Conservation (phyloP, 2,888 invertebrate genomes). For the Altica lythri region DNA sequence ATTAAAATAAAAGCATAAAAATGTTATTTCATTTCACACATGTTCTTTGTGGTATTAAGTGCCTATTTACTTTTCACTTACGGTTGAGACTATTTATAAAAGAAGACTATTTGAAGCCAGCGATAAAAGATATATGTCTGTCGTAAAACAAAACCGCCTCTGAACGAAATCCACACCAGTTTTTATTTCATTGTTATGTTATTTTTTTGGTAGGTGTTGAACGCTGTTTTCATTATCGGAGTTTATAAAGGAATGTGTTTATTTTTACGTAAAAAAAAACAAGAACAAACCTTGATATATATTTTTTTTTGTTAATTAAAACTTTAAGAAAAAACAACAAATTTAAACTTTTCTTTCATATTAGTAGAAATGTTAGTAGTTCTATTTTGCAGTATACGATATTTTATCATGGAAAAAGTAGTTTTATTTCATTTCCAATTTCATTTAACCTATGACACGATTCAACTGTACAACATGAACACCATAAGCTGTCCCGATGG, state of each 20-base stretch:
- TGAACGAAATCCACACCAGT: constrained; percentile 12
- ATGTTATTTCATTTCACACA: too few species aligned
- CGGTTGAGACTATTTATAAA: constrained; percentile 16
- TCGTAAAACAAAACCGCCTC: constrained; percentile 19
- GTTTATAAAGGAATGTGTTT: constrained; percentile 8
- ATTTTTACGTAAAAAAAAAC: constrained; percentile 3
- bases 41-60: too few species aligned
- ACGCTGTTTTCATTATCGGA: constrained; percentile 20
- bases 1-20: too few species aligned
- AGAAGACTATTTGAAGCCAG: constrained; percentile 12
- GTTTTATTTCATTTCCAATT: constrained; percentile 11
- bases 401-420: too few species aligned
- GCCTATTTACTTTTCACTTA: constrained; percentile 6
- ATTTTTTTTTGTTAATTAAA: too few species aligned
- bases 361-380: too few species aligned
- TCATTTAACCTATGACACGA: constrained; percentile 1
- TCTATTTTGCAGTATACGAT: too few species aligned
- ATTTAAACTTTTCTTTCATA: too few species aligned
- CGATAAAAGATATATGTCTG: constrained; percentile 20
- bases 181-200: constrained; percentile 21
- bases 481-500: constrained; percentile 13
- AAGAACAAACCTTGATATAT: not conserved
- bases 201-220: constrained; percentile 19
- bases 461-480: constrained; percentile 1
- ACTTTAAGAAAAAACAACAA: too few species aligned